Conservation (phyloP, 2,888 invertebrate species). For the Apodemia mormo region DNA sequence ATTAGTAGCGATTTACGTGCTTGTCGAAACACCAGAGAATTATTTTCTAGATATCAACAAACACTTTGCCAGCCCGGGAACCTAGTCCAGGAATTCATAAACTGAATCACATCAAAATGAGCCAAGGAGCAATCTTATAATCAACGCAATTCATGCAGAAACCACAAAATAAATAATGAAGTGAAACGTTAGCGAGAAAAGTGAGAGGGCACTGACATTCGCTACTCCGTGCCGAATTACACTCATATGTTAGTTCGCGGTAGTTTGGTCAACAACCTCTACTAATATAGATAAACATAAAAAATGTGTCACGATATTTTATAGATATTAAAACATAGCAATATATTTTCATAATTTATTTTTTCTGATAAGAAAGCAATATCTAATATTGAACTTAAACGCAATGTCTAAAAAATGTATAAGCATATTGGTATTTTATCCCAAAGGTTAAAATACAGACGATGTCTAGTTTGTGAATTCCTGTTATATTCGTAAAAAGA, state of each 20-base stretch:
- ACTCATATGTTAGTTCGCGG: conserved; percentile 4
- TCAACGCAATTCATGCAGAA: background rate
- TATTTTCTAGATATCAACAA: too few species aligned
- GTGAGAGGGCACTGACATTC: conserved; percentile 12
- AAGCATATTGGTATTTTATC: too few species aligned
- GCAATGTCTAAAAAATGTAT: too few species aligned
- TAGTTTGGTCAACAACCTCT: conserved; percentile 17
- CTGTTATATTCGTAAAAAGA: too few species aligned
- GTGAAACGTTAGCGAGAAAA: conserved; percentile 1
- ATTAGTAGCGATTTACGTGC: too few species aligned
- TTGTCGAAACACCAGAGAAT: too few species aligned
- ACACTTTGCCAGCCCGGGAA: too few species aligned
- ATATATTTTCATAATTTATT: background rate
- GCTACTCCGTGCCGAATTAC: background rate
- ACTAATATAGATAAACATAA: conserved; percentile 3
- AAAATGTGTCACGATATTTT: conserved; percentile 11
- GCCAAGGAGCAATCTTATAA: background rate
- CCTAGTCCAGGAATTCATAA: background rate
- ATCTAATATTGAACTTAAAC: too few species aligned
- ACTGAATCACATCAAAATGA: background rate
- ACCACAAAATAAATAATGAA: background rate
- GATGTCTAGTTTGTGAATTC: too few species aligned
- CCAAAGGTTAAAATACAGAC: too few species aligned
- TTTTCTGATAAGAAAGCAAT: too few species aligned
- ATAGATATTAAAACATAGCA: background rate